Base-by-base conservation (phyloP, 2,888 invertebrate genomes). In the Ectobius pallidus region DNA sequence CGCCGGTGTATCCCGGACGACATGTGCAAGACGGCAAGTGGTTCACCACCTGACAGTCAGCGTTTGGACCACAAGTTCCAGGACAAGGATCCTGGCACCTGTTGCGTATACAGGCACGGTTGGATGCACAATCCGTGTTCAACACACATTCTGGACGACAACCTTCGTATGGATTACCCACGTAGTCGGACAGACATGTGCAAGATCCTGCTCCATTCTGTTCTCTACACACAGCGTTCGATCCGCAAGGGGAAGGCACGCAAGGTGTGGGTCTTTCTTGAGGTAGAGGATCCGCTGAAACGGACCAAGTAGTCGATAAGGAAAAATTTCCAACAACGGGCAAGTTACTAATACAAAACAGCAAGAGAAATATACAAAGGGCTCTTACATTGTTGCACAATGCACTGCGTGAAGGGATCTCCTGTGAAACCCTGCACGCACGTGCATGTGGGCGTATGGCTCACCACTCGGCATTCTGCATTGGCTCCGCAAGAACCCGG, bases 381-480 rank as follows among this genome's bases (percentile, higher is more conserved):
- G 14, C 7, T n/a, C 74, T 74, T 74, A 75, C 75, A 27, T 83
- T 74, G 73, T 34, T 70, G 63, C 20, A 67, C 32, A 81, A 79
- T 81, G 73, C 78, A 78, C 70, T 73, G 74, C 52, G 74, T 75
- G 75, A 78, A 78, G 16, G 92, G 91, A 85, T 92, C 91, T 34
- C 92, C 92, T 75, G 88, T 88, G 75, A 86, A 89, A 25, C 88
- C 89, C 76, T 88, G 86, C 75, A 88, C 84, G 79, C 92, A 93
- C 62, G 89, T 87, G 80, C 92, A 92, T 79, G 91, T 90, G 0
- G 92, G 92, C 73, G 91, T 88, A 78, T 93, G 92, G 78, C 91
- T 90, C 73, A 90, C 87, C 61, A 92, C 92, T 81, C 90, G 88
- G 80, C 92, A 93, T 76, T 87, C 84, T 30, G 92, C 91, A 75